Base-by-base conservation (phyloP, 2,888 invertebrate species). In the Labia minor region DNA sequence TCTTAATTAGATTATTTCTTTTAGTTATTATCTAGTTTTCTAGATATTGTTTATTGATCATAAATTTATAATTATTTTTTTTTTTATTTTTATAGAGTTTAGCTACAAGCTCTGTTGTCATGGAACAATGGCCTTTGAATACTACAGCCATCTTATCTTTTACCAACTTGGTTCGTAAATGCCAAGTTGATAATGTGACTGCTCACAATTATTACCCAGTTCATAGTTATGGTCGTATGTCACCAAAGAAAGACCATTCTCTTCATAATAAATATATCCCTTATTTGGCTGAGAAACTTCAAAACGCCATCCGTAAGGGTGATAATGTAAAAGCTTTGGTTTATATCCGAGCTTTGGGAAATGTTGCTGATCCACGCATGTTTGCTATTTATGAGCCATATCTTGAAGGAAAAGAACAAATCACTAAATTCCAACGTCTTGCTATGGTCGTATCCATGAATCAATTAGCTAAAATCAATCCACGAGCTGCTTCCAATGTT, bases 161-260 rank as follows among this genome's bases (percentile, higher is more conserved):
- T 69, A 79, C 85, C 11, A 81, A 81, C 68, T 79, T 89, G 66
- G 79, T 85, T 21, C 81, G 84, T 68, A 79, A 80, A 74, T 84
- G 83, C 18, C 83, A 85, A 71, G 83, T 86, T 0, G 79, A 85
- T 76, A 81, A 81, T 68, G 75, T 77, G 14, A 80, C 80, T 14
- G 82, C 83, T 0, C 81, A 84, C 74, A 81, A 81, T 66, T 81
- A 80, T 73, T 88, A 83, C 73, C 86, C 88, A 0, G 81, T 85
- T 2, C 83, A 88, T 72, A 81, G 81, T 76, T 88, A 83, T 70
- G 87, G 86, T 26, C 81, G 80, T 69, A 80, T 87, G 66, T 76
- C 80, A 14, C 77, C 78, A 26, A 82, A 81, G 70, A 76, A 33
- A 33, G 33, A 33, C 11, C 6, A 33, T 11, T 33, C 8, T 18